These are phyloP conservation scores for Nibea coibor DNA, from an alignment of 2,113 vertebrate genomes.

Conservation along the genomic window DNA sequence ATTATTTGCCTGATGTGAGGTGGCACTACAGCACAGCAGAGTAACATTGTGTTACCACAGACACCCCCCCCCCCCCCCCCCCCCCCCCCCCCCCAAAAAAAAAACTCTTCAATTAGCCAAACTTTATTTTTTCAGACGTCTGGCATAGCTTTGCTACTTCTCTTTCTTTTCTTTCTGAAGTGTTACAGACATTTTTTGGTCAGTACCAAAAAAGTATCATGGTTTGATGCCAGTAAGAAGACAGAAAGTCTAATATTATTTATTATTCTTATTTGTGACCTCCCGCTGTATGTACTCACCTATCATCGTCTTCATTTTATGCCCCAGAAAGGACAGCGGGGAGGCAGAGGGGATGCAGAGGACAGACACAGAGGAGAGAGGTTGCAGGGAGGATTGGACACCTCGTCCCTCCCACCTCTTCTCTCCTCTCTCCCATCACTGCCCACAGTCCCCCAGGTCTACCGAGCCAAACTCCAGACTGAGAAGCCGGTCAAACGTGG, in stretches of 20 bases:
- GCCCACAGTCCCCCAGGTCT: background rate
- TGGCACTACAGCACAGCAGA: background rate
- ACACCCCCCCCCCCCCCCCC: too few relatives aligned
- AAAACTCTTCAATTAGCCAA: background rate
- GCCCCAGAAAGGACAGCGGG: conserved; percentile 33
- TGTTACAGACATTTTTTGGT: too few relatives aligned
- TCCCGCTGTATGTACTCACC: background rate
- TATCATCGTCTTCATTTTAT: background rate
- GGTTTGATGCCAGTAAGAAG: background rate
- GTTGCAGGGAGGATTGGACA: background rate
- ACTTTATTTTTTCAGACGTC: background rate
- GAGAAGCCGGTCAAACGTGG: background rate
- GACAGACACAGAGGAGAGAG: conserved; percentile 1
- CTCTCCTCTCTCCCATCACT: background rate
- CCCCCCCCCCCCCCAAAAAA: too few relatives aligned
- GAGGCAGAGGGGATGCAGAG: background rate
- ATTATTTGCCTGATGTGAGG: background rate
- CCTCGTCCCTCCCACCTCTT: background rate
- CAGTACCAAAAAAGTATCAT: background rate
- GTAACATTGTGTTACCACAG: background rate
- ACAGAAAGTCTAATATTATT: background rate
- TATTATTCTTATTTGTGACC: background rate
- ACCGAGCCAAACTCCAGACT: conserved; percentile 36
- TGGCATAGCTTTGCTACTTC: background rate
- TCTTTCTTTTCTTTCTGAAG: background rate